These are phyloP conservation scores for Agelaius tricolor DNA, from an alignment of 2,113 vertebrate genomes.

Conservation along the genomic window DNA sequence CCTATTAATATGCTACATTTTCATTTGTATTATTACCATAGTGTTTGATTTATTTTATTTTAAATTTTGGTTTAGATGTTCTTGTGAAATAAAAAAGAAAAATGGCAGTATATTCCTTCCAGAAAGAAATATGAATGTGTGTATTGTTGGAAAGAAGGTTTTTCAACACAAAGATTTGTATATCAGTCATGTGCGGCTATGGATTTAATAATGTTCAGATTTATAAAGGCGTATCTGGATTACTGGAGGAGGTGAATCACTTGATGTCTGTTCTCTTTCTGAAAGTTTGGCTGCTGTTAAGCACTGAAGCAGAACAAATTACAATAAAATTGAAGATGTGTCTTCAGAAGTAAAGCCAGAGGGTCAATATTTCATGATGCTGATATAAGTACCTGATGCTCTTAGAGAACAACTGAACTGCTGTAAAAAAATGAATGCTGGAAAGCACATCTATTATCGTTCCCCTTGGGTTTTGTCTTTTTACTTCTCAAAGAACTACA, in stretches of 20 bases:
- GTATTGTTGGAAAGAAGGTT: constrained; percentile 12
- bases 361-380: constrained; percentile 16
- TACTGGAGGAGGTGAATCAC: background rate
- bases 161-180: constrained; percentile 29
- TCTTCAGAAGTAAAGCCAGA: constrained; percentile 36
- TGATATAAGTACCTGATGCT: constrained; percentile 3
- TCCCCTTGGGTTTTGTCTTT: background rate
- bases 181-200: constrained; percentile 13
- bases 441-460: background rate
- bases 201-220: constrained; percentile 43
- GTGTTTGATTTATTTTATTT: constrained; percentile 59
- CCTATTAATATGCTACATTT: constrained; percentile 44
- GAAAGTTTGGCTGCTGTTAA: constrained; percentile 11
- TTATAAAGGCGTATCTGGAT: constrained; percentile 30
- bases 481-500: background rate
- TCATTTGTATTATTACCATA: constrained; percentile 33
- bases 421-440: constrained; percentile 11
- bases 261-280: constrained; percentile 3
- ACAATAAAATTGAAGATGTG: background rate
- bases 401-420: constrained; percentile 2
- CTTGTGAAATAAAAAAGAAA: constrained; percentile 57
- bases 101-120: constrained; percentile 23
- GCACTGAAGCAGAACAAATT: constrained; percentile 12
- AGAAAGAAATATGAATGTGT: constrained; percentile 45
- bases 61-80: constrained; percentile 40